Evolutionary conservation across 2,888 invertebrate species (phyloP), one percentile per base, ranked within the genome.

Genomic region (Agrotis segetum): DNA sequence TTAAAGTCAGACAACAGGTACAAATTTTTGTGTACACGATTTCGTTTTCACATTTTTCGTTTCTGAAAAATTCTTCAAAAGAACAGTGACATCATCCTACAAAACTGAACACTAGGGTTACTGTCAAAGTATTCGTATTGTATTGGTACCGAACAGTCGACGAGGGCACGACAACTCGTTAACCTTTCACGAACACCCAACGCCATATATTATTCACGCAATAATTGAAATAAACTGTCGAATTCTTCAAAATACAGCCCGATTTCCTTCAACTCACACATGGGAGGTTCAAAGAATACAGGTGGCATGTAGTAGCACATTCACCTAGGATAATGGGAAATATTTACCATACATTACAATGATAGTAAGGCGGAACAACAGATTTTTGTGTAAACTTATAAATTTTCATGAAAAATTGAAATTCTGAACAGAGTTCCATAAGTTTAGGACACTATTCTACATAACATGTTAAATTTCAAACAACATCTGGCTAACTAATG

Each of bases 131-230:
- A 67, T 74, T 67, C 47, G 52, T 71, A 70, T 34, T 44, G 49
- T 68, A 44, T 19, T 40, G 44, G 49, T 29, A 70, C 16, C 16
- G 40, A 61, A 77, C 80, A 79, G 75, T 79, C 79, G 71, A 70
- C 78, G 83, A 81, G 88, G 88, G 88, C 88, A 87, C 82, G 90
- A 89, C 90, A 79, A 84, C 91, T 89, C 85, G 92, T 94, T 95
- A 94, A 95, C 95, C 95, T 95, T 94, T 95, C 95, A 94, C 94
- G 95, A 86, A 77, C 64, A 83, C 86, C 82, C 82, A 50, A 53
- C 67, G 72, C 69, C 74, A 90, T 91, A 85, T 90, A 92, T 94
- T 92, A 95, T 94, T 92, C 91, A 94, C 90, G 84, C 85, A 84
- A 82, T 88, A 89, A 89, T 89, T 88, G 88, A 86, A 88, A 83